These are phyloP conservation scores for Agapornis roseicollis DNA, from an alignment of 2,113 vertebrate genomes.

Conservation along the genomic window DNA sequence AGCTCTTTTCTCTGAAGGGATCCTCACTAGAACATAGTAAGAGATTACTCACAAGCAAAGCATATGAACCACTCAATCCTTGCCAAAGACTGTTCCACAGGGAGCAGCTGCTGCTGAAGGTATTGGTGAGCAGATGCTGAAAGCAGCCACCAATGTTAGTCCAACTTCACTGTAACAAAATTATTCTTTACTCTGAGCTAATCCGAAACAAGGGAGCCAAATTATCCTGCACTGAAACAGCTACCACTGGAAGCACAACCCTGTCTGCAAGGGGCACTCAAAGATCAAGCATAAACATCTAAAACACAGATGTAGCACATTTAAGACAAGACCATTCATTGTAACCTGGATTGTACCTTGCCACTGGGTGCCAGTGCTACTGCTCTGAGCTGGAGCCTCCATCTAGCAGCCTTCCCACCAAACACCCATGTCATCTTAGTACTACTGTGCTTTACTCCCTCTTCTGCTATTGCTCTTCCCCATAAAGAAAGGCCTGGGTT, in stretches of 20 bases:
- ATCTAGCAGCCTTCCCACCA: neutral
- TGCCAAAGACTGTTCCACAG: neutral
- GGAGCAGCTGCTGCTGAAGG: neutral
- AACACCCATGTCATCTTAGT: neutral
- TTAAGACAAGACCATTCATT: neutral
- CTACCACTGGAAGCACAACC: neutral
- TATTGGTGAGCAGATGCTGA: neutral
- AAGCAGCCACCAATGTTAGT: neutral
- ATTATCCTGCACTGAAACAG: neutral
- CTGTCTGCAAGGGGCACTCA: neutral
- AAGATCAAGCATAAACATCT: neutral
- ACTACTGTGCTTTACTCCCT: neutral
- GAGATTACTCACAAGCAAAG: neutral
- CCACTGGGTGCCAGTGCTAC: neutral
- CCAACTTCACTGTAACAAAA: neutral
- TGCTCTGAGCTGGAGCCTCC: neutral
- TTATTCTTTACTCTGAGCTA: neutral
- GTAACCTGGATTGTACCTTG: neutral
- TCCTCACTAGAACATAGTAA: neutral
- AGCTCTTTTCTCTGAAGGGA: neutral
- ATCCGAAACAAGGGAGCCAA: neutral
- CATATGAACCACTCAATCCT: neutral
- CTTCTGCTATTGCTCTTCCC: accelerated
- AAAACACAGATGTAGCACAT: accelerated
- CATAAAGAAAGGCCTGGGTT: accelerated